Conservation (phyloP, 2,797 vertebrate genomes). For the Sarcoramphus papa region DNA sequence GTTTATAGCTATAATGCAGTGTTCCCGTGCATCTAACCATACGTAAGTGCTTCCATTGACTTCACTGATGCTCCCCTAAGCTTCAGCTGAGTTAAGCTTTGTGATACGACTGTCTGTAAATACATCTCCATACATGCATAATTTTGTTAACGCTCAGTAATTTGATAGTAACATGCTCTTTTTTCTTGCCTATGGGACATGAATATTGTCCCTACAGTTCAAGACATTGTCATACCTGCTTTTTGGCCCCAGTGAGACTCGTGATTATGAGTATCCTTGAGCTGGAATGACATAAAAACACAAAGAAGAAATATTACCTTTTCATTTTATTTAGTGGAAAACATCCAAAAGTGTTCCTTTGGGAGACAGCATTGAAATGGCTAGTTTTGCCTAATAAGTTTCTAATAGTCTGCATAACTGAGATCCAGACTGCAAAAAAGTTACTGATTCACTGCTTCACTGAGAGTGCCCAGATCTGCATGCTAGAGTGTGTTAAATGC, state of each 20-base stretch:
- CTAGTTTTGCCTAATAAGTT: not conserved
- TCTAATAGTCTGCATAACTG: not conserved
- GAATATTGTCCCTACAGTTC: not conserved
- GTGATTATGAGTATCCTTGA: not conserved
- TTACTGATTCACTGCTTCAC: not conserved
- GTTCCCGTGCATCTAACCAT: not conserved
- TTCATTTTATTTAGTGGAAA: conserved; percentile 1
- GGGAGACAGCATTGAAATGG: not conserved
- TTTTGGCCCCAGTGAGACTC: not conserved
- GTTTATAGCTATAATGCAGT: not conserved
- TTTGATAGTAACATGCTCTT: not conserved
- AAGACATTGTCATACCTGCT: not conserved
- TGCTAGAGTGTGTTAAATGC: not conserved
- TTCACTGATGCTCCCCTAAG: not conserved
- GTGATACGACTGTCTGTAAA: not conserved
- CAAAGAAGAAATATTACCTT: not conserved
- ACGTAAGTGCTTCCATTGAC: not conserved
- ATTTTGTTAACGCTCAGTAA: not conserved
- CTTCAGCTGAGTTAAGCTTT: not conserved
- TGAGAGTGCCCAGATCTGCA: not conserved
- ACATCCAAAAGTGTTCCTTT: not conserved
- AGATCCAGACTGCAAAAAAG: not conserved
- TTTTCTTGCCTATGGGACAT: not conserved
- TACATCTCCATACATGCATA: not conserved
- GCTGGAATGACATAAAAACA: not conserved